Conservation (phyloP, 2,113 vertebrate species). For the Cyanoderma ruficeps region DNA sequence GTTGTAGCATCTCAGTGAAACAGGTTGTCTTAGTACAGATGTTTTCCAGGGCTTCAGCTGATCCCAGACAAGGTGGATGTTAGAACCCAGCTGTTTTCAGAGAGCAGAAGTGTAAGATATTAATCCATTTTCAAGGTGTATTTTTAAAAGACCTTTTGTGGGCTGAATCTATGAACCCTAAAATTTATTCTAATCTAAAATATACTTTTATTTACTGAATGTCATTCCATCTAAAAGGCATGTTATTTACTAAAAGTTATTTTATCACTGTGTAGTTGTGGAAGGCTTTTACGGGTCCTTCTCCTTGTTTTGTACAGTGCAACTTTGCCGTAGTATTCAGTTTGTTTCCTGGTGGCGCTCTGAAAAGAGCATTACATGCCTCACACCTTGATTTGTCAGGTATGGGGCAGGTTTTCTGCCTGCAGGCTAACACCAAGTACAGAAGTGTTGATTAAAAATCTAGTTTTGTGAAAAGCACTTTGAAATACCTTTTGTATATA, state of each 20-base stretch:
- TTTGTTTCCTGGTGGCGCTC: neutral
- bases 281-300: neutral
- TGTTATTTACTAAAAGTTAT: neutral
- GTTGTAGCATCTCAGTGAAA: neutral
- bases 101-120: neutral
- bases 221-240: neutral
- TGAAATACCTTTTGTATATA: neutral
- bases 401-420: neutral
- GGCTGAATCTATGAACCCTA: neutral
- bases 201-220: neutral
- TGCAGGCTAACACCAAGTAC: neutral
- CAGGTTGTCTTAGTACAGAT: neutral
- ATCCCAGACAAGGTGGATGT: neutral
- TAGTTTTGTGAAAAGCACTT: neutral
- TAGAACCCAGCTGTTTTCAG: neutral
- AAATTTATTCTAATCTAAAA: neutral
- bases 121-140: neutral
- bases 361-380: neutral
- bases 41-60: neutral
- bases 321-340: fast-evolving
- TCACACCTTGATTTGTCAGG: neutral
- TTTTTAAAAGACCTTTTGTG: neutral
- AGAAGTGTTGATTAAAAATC: neutral
- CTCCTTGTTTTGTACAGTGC: neutral
- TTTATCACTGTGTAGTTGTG: neutral